Evolutionary conservation across 2,888 invertebrate species (phyloP), one percentile per base, ranked within the genome.

Genomic region (Phaedon cochleariae): DNA sequence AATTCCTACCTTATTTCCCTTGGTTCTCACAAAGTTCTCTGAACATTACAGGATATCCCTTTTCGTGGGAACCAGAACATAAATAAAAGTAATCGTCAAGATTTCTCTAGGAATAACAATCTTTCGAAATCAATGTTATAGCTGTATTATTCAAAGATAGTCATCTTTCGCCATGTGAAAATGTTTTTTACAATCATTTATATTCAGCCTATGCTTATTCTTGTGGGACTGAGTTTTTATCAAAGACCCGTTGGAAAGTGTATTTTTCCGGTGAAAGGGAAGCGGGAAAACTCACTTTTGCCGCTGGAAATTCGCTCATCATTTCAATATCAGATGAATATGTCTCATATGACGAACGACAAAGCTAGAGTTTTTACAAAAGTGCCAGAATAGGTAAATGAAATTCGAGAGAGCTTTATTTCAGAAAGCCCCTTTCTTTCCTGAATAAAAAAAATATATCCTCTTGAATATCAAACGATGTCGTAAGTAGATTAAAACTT

Each of bases 401-500:
- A 57, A 57, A 46, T 57, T 57, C 45, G 46, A 57, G 57, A n/a
- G 57, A 45, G 45, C 22, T 55, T 41, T 22, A 41, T 57, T 21
- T 45, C 46, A 2, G 18, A 45, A 41, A 17, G 26, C 45, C 6
- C 45, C 18, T 22, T 18, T 18, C 4, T 20, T 2, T 48, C 18
- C 21, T 15, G 12, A 46, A 22, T 18, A 75, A 76, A 74, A 73
- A 75, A 65, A 64, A 70, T 65, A 68, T 67, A 70, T 74, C 71
- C 72, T 72, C 73, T 74, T 12, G 73, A 77, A 77, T 78, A 73
- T 76, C 74, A 78, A 77, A 79, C 76, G 74, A 76, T 60, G 61
- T 62, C 61, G 58, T 64, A 72, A 73, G 74, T 74, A 74, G 76
- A 77, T 76, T 79, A 76, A 76, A 76, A 76, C 59, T 70, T 73